Base-by-base conservation (phyloP, 2,113 vertebrate genomes). In the Xenopus laevis region DNA sequence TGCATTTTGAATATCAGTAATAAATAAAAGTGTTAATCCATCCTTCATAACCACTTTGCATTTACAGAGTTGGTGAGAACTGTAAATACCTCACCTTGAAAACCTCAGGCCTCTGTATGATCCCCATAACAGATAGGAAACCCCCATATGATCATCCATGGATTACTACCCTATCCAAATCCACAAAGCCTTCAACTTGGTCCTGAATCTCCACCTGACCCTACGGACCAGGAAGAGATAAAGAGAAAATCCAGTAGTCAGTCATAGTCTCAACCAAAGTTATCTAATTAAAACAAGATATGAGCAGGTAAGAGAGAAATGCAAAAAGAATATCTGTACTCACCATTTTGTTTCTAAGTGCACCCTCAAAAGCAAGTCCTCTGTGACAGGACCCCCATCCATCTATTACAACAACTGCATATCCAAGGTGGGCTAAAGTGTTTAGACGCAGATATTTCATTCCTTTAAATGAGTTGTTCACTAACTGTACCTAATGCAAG, bases 381-480 rank as follows among this genome's bases (percentile, higher is more conserved):
- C 97, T 85, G 79, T 99, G 96, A 80, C 96, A 98, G 0, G 97
- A 99, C 0, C 97, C 97, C 83, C 97, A 85, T 58, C 96, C 95
- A 3, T 99, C 97, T 0, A 99, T 96, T 64, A 99, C 96, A 0
- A 99, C 94, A 81, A 99, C 97, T 0, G 95, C 96, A 0, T 99
- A 99, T 81, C 97, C 97, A 61, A 99, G 87, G 61, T 96, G 97
- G 0, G 97, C 97, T 73, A 99, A 65, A 0, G 97, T 99, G 89
- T 98, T 99, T 55, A 99, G 90, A 59, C 97, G 85, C 44, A 99
- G 82, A 80, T 98, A 99, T 84, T 99, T 99, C 86, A 96, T 95
- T 27, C 97, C 97, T 81, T 99, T 99, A 81, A 98, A 99, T 30
- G 97, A 98, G 85, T 98, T 99, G 79, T 97, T 99, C 20, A 99